A percentile compares a stretch with the other conserved stretches of the same genome.
Conservation (phyloP, 92 coral and sea anemone genomes). For the Porites rus region DNA sequence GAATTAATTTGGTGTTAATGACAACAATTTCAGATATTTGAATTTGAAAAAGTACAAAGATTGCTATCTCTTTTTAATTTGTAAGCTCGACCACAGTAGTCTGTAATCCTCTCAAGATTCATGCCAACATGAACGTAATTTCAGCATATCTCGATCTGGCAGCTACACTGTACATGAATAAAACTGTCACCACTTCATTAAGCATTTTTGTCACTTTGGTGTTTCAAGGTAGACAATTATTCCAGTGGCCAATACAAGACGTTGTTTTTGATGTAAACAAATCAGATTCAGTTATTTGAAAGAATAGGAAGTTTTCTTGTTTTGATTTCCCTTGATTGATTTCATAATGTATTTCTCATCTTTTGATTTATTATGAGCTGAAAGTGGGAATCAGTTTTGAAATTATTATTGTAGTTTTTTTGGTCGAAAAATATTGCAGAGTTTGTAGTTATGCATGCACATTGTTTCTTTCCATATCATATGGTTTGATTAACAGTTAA, state of each 20-base stretch:
- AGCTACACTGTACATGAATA: background rate
- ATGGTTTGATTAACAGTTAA: background rate
- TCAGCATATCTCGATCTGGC: background rate
- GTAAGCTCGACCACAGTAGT: background rate
- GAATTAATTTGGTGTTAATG: conserved; percentile 32
- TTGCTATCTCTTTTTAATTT: background rate
- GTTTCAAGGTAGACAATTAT: conserved; percentile 16
- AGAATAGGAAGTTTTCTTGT: background rate
- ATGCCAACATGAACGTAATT: background rate
- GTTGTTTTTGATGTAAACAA: conserved; percentile 34
- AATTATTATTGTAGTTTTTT: background rate
- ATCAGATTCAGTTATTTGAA: conserved; percentile 4
- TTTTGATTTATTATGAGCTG: background rate
- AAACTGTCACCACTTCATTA: background rate
- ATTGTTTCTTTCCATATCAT: background rate
- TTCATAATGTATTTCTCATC: background rate
- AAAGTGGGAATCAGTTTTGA: conserved; percentile 10
- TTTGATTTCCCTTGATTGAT: conserved; percentile 18
- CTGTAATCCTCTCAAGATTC: background rate
- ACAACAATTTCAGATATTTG: conserved; percentile 17
- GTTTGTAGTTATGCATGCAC: background rate
- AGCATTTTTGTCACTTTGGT: background rate
- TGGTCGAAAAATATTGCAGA: no score
- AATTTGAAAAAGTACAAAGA: background rate
- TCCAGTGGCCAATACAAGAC: conserved; percentile 20